Evolutionary conservation across 53 echinoderm and acorn worm species (phyloP), one percentile per base, ranked within the genome.

Genomic region (Hippasteria phrygiana): DNA sequence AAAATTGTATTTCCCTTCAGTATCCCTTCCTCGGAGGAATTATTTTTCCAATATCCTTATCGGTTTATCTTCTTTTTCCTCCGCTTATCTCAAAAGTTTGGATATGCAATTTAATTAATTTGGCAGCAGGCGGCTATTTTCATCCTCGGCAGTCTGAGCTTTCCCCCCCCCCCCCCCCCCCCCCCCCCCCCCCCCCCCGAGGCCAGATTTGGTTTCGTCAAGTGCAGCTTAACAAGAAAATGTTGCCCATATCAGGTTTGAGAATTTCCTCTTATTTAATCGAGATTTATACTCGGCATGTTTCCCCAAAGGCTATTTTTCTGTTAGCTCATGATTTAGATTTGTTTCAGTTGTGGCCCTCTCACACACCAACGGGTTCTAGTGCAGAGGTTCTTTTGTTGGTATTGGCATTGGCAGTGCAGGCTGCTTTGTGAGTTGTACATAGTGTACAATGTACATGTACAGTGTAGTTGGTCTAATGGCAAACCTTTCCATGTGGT

Each of bases 71-170:
- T 35, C 50, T 70, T 43, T 70, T 18, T n/a, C 64, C 82, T 64
- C 7, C 34, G 14, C 75, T 27, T 75, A 29, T 48, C 75, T 29
- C 75, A 13, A 28, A 59, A 36, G 70, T 85, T 69, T 50, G 70
- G 70, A 36, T 84, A 48, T 84, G 69, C 84, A 85, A 85, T 85
- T 85, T 51, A 85, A 85, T 85, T 85, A 70, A 85, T 85, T 85
- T 70, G 22, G 53, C 69, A 85, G 69, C 24, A 37, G 70, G 20
- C 8, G 36, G 40, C 81, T 16, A 64, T 63, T 27, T 34, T 62
- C 29, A n/a, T 1, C 26, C 16, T 22, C 37, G n/a, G 1, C 31
- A n/a, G 39, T 35, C 14, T 59, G 0, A 3, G 36, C 45, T 12
- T 16, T 27, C 26, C 47, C 16, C 13, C 20, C 18, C 31, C 33